Conservation (phyloP, 1,140 invertebrate genomes). For the Macrobrachium nipponense region DNA sequence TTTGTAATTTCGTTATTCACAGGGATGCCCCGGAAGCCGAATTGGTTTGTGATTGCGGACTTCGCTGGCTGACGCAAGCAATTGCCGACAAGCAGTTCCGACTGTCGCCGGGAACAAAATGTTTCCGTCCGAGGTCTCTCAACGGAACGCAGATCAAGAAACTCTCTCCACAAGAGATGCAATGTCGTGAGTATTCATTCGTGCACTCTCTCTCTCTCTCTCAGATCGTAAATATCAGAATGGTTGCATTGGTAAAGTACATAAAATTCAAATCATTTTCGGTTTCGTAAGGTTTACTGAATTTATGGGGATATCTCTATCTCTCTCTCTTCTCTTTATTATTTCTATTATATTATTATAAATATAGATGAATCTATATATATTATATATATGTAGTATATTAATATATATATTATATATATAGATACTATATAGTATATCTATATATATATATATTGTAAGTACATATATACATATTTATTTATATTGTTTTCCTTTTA, state of each 20-base stretch:
- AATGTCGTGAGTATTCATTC: constrained; percentile 26
- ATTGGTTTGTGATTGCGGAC: constrained; percentile 52
- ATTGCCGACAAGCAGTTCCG: constrained; percentile 1
- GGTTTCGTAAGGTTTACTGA: no score
- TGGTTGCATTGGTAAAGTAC: no score
- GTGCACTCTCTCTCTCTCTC: not conserved
- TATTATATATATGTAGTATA: no score
- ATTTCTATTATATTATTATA: no score
- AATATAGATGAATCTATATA: no score
- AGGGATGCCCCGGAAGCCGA: constrained; percentile 33
- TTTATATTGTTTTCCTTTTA: no score
- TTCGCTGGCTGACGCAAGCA: constrained; percentile 49
- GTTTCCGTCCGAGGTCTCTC: constrained; percentile 39
- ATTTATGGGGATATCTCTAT: no score
- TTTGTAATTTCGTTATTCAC: not conserved
- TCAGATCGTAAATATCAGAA: no score
- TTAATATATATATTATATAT: not conserved
- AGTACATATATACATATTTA: no score
- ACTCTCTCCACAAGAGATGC: constrained; percentile 31
- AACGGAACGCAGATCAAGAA: constrained; percentile 52
- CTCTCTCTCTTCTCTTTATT: no score
- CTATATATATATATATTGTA: no score
- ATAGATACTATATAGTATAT: not conserved
- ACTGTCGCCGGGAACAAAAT: not conserved
- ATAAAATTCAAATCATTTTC: no score